phyloP scores from a whole-genome alignment of 2,888 invertebrate species.

The Epinotia demarniana region DNA sequence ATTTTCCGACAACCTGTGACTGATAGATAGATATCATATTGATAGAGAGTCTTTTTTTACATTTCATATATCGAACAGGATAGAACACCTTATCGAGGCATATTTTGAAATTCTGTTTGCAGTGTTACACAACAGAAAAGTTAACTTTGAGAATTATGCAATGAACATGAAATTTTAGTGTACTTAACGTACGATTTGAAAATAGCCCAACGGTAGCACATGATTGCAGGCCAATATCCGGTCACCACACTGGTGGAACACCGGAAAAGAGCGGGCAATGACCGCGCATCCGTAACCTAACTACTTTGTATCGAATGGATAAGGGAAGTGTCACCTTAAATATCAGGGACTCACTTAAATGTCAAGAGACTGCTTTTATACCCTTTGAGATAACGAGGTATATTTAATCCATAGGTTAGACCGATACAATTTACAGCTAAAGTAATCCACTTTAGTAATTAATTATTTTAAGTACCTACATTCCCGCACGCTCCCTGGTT shows the following conservation, averaged over 20 bases:
- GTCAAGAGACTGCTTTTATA: not conserved
- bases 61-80: not conserved
- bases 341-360: not conserved
- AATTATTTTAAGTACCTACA: conserved; percentile 34
- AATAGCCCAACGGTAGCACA: conserved; percentile 36
- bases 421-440: conserved; percentile 24
- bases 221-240: conserved; percentile 65
- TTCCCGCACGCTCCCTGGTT: conserved; percentile 6
- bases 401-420: not conserved
- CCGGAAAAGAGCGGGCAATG: conserved; percentile 68
- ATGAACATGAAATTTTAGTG: conserved; percentile 8
- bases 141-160: conserved; percentile 7
- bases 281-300: conserved; percentile 53
- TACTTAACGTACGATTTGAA: not conserved
- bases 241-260: conserved; percentile 52
- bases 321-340: conserved; percentile 11
- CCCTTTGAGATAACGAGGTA: not conserved
- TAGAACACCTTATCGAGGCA: not conserved
- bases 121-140: not conserved
- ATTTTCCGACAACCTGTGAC: not conserved
- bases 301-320: conserved; percentile 11
- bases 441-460: conserved; percentile 29
- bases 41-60: not conserved
- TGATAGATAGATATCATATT: not conserved
- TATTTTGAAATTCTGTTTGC: not conserved